Percentiles rank a stretch among this genome's conserved stretches.
Conservation (phyloP, 2,888 invertebrate species). For the Galerucella pusilla region DNA sequence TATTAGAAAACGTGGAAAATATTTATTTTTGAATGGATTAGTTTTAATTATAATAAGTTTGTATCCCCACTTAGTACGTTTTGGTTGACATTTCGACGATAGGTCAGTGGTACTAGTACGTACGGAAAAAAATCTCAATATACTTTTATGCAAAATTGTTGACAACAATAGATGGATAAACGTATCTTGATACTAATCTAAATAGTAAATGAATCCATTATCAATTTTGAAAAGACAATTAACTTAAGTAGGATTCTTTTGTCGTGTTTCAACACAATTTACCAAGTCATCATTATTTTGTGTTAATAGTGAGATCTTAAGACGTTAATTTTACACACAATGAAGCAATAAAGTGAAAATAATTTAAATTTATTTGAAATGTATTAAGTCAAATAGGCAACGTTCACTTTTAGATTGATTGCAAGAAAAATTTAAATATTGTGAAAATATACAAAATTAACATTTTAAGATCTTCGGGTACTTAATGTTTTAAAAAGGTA, state of each 20-base stretch:
- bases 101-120: neutral
- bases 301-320: neutral
- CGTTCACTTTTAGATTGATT: neutral
- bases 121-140: neutral
- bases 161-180: conserved; percentile 2
- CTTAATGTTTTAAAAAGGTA: neutral
- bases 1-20: neutral
- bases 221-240: neutral
- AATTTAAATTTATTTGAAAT: neutral
- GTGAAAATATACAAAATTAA: neutral
- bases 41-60: neutral
- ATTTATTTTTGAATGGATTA: conserved; percentile 18
- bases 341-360: neutral
- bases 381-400: neutral
- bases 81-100: neutral
- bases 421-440: neutral
- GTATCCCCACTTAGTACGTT: neutral
- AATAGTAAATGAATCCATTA: neutral
- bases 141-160: neutral
- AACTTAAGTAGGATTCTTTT: neutral
- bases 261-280: neutral
- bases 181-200: conserved; percentile 4
- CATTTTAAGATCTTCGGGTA: neutral
- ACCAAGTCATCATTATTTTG: neutral
- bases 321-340: neutral